Evolutionary conservation across 2,888 invertebrate species (phyloP), one percentile per base, ranked within the genome.

Genomic region (Phortica okadai): DNA sequence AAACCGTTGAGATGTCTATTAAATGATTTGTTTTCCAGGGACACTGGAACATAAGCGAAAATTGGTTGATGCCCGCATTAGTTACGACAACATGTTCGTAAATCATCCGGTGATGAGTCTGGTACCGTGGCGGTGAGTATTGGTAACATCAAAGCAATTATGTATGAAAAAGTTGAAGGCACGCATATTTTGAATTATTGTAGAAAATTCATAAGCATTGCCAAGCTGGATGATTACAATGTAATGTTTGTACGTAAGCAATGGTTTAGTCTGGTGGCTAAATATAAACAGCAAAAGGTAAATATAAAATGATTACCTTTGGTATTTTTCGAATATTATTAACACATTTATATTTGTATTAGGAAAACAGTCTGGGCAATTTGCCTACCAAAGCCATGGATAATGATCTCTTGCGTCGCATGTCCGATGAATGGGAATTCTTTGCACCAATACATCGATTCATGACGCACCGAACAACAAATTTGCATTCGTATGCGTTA

Each of bases 401-500:
- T 70, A 79, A 82, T 1, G 82, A 85, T 54, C 74, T 82, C 59
- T 79, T 83, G 16, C 79, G 80, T n/a, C 82, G 84, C 78, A 82
- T 86, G 58, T 84, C 82, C 76, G 84, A 88, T 73, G 91, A 91
- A 73, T 90, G 91, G 91, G 90, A 90, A 74, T 90, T 89, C 78
- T 90, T 90, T 66, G 85, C 87, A n/a, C 82, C 85, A 6, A 90
- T 90, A 11, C 90, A 90, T 66, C 81, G 82, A 3, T 91, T 88
- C 45, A 90, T 90, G 90, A 88, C 88, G n/a, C 89, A 88, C 21
- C 89, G 89, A 74, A 88, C 90, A 10, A 87, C 88, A 14, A 90
- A 91, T 78, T 80, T 91, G 73, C 90, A 90, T 76, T 91, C 90
- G 70, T 90, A 90, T 62, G 90, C 90, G 0, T 83, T 90, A 14